phyloP scores from a whole-genome alignment of 2,888 invertebrate genomes.

The Cepaea hortensis region DNA sequence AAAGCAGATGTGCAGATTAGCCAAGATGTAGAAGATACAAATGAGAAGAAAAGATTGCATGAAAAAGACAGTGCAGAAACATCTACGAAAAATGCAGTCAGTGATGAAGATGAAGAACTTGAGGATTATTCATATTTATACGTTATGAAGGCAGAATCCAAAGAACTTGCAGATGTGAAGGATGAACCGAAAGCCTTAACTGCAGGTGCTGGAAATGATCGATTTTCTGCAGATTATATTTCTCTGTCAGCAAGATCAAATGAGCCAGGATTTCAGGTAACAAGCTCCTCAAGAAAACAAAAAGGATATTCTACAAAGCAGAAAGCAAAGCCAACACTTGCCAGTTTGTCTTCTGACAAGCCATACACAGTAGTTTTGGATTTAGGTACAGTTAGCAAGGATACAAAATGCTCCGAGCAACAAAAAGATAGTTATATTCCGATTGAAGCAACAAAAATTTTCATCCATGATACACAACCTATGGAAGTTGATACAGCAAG shows the following conservation, averaged over 20 bases:
- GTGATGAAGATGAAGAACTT: conserved; percentile 17
- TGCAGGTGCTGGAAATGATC: conserved; percentile 15
- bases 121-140: conserved; percentile 52
- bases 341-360: neutral
- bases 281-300: neutral
- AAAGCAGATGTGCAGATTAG: no score
- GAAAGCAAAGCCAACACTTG: neutral
- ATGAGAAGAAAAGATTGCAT: neutral
- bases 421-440: neutral
- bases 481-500: neutral
- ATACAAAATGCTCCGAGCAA: no score
- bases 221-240: conserved; percentile 46
- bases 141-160: conserved; percentile 43
- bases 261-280: neutral
- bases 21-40: no score
- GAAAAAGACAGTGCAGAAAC: neutral
- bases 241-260: conserved; percentile 20
- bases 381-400: neutral
- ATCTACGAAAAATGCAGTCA: neutral
- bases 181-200: neutral
- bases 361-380: neutral
- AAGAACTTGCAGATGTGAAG: conserved; percentile 19
- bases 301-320: neutral
- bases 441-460: no score
- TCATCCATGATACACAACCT: neutral